Evolutionary conservation across 1,140 invertebrate genomes (phyloP), one percentile per base, ranked within the genome.

Genomic region (Phortica variegata): DNA sequence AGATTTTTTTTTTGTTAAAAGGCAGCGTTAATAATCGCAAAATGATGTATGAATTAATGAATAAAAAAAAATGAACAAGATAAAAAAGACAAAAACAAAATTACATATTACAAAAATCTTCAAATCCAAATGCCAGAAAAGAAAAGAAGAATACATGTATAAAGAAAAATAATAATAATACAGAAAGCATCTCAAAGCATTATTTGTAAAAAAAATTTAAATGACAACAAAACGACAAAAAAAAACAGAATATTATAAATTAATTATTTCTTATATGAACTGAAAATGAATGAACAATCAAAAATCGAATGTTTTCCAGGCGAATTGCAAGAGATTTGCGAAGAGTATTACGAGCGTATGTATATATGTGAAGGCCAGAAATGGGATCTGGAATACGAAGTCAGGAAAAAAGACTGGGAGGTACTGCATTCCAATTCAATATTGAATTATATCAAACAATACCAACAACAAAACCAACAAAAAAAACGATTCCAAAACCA

Each of bases 371-470:
- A 97, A 85, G 90, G 92, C 84, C 93, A 96, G 83, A 96, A 97
- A 85, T 98, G 94, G 89, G 95, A 97, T 89, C 93, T 97, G 89
- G 95, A 98, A 88, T 89, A 91, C 84, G 91, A 96, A 87, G 93
- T 97, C 82, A 87, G 90, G 83, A 94, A 93, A 85, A 93, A 91
- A 86, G 93, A 97, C 84, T 93, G 88, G 82, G 93, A 97, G 91
- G 93, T 96, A 90, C 85, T 82, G 80, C 81, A 69, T 70, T 75
- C 68, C 58, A 60, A 71, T 61, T 62, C 51, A 66, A 70, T n/a
- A n/a, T n/a, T n/a, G n/a, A n/a, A n/a, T n/a, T n/a, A n/a, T n/a
- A n/a, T n/a, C n/a, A n/a, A n/a, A n/a, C n/a, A n/a, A n/a, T 49
- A 43, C 43, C 52, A 47, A 47, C 41, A 52, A 45, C 32, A 44